These are phyloP conservation scores for Tetragonula clypearis DNA, from an alignment of 1,140 invertebrate genomes.

Conservation along the genomic window DNA sequence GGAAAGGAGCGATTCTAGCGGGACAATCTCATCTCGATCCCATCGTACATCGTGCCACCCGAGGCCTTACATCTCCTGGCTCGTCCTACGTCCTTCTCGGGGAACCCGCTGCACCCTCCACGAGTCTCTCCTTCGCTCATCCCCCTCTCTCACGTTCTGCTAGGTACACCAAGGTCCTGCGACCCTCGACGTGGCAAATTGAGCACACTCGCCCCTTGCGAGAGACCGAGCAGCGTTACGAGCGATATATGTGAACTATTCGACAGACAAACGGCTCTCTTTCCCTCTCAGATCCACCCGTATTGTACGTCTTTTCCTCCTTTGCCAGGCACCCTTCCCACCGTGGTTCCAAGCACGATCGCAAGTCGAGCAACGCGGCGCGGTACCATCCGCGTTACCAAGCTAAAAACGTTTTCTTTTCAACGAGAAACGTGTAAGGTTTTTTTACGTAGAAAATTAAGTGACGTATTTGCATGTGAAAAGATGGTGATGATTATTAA, in stretches of 20 bases:
- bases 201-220: conserved; percentile 77
- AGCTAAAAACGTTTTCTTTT: conserved; percentile 9
- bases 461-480: neutral
- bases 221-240: conserved; percentile 69
- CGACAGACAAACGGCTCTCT: conserved; percentile 75
- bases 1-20: conserved; percentile 63
- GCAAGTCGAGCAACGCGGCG: conserved; percentile 30
- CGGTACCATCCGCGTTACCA: conserved; percentile 28
- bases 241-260: conserved; percentile 76
- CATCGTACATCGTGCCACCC: conserved; percentile 80
- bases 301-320: conserved; percentile 35
- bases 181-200: conserved; percentile 79
- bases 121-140: conserved; percentile 56
- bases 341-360: conserved; percentile 21
- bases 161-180: conserved; percentile 71
- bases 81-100: conserved; percentile 67
- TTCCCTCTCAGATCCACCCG: conserved; percentile 49
- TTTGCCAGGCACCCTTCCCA: neutral
- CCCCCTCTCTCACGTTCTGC: conserved; percentile 57
- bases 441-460: neutral
- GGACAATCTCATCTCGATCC: conserved; percentile 82
- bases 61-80: conserved; percentile 78
- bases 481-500: neutral
- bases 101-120: conserved; percentile 55
- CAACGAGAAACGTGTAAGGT: neutral